These are phyloP conservation scores for Ptilodon capucinus DNA, from an alignment of 2,888 invertebrate species.

Conservation along the genomic window DNA sequence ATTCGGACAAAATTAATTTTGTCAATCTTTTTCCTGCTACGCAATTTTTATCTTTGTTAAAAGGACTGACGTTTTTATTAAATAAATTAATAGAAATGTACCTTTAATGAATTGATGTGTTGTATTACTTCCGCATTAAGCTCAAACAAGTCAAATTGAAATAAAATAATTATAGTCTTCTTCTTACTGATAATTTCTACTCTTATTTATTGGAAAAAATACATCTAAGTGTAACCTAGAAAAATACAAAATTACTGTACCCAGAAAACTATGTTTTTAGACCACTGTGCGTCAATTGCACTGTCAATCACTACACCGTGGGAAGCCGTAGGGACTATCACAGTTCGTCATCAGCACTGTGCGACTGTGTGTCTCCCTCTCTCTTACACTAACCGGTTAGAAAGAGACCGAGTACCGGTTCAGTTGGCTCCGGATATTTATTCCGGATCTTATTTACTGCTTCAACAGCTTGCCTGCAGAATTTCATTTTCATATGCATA, in stretches of 20 bases:
- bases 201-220: no score
- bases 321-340: constrained; percentile 55
- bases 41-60: no score
- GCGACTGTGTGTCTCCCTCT: constrained; percentile 27
- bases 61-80: no score
- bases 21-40: no score
- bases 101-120: no score
- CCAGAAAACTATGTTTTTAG: not conserved
- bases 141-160: no score
- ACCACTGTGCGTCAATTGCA: constrained; percentile 55
- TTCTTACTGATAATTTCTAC: no score
- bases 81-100: no score
- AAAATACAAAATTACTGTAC: constrained; percentile 1
- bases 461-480: constrained; percentile 57
- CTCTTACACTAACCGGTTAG: constrained; percentile 21
- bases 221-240: no score
- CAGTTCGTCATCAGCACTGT: constrained; percentile 48
- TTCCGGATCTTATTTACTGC: constrained; percentile 73
- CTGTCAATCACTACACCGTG: constrained; percentile 65
- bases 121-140: no score
- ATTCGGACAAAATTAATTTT: not conserved
- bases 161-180: no score
- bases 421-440: constrained; percentile 67
- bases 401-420: constrained; percentile 42
- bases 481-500: constrained; percentile 68